Evolutionary conservation across 2,888 invertebrate species (phyloP).

Genomic region (Pedicia rivosa): DNA sequence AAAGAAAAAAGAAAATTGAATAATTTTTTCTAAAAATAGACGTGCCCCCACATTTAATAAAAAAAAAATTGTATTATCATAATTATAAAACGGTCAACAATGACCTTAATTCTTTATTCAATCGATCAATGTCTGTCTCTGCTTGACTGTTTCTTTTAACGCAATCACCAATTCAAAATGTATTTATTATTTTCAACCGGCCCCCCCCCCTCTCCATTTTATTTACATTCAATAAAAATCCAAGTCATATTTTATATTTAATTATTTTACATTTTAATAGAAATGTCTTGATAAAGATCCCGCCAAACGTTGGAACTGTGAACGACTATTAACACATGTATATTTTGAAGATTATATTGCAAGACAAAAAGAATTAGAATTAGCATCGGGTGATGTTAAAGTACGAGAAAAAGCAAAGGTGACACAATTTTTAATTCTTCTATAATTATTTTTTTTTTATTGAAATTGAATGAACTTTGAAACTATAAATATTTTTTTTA

Average conservation of each 20-base stretch:
- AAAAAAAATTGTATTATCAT: no score
- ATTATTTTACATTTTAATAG: conserved; percentile 32
- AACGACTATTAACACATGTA: conserved; percentile 72
- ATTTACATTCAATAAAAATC: no score
- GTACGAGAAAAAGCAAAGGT: conserved; percentile 51
- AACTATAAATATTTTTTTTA: conserved; percentile 4
- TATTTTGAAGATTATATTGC: conserved; percentile 84
- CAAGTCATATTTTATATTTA: background rate
- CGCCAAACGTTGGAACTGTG: conserved; percentile 77
- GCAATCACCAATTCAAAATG: no score
- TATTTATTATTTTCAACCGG: no score
- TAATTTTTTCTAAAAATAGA: no score
- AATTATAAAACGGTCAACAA: no score
- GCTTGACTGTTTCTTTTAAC: no score
- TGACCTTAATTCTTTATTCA: no score
- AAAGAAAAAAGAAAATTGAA: no score
- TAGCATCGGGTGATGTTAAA: conserved; percentile 33
- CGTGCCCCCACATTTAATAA: no score
- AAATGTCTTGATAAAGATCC: conserved; percentile 95
- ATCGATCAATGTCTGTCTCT: no score
- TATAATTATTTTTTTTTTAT: conserved; percentile 7
- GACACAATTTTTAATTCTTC: conserved; percentile 17
- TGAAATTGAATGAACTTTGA: conserved; percentile 3
- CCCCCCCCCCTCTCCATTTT: no score
- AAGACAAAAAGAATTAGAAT: conserved; percentile 49